Base-by-base conservation (phyloP, 2,113 vertebrate species). In the Agapornis roseicollis region DNA sequence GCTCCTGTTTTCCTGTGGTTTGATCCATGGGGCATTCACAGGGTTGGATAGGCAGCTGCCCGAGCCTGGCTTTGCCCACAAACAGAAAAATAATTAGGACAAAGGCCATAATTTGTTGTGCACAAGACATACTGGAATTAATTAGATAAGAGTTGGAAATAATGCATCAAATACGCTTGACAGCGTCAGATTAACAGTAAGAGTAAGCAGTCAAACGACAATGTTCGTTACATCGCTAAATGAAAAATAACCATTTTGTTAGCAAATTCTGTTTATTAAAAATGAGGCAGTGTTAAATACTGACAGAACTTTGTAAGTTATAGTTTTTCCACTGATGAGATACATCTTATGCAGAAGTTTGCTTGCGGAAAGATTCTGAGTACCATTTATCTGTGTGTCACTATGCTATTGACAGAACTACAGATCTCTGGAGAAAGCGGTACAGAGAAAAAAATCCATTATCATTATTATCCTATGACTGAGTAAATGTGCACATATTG, bases 341-440 rank as follows among this genome's bases (percentile, higher is more conserved):
- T 95, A 96, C 93, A 96, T 96, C 89, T 94, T 92, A 80, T 35
- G 79, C 76, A 66, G 90, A 97, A 96, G 93, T 97, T 96, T 96
- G 84, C 85, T 91, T 73, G 77, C 8, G 37, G 93, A 96, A 96
- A 91, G 76, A 93, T 96, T 96, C 81, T 33, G 79, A 96, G 63
- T 74, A 68, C 64, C 92, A 91, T 97, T 97, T 97, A 96, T 96
- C 83, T 95, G 91, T 90, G 84, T 97, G 94, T 94, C 92, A 94
- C 63, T 86, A 61, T 74, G 92, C 82, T 94, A 96, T 55, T 55
- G 88, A 78, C 69, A 86, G 90, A 77, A 78, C 52, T 85, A 79
- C 69, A 79, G 53, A 77, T 92, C 85, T 97, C 95, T 81, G 78
- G 86, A 97, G 96, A 76, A 94, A 90, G 87, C 52, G 79, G 74